These are phyloP conservation scores for Alloscopus bannaensis DNA, from an alignment of 2,888 invertebrate genomes.

Conservation along the genomic window DNA sequence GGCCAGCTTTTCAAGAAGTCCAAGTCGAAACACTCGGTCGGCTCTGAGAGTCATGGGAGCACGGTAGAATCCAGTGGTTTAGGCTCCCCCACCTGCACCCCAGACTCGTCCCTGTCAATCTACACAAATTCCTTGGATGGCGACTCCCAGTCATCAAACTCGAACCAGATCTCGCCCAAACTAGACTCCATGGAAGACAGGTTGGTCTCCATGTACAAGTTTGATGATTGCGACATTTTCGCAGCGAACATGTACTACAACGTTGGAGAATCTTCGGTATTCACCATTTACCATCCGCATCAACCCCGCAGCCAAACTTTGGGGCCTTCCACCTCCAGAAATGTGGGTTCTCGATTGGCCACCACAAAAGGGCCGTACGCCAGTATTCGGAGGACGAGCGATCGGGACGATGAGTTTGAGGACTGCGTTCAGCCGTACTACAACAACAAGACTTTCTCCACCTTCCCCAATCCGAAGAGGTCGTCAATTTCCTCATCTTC, in stretches of 20 bases:
- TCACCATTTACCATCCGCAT: slow-evolving; percentile 51
- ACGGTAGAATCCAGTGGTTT: slow-evolving; percentile 60
- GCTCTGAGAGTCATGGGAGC: slow-evolving; percentile 67
- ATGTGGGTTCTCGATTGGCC: not conserved
- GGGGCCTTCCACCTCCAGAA: slow-evolving; percentile 22
- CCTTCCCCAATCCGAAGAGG: slow-evolving; percentile 70
- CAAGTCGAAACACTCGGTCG: slow-evolving; percentile 65
- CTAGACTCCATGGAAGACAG: slow-evolving; percentile 38
- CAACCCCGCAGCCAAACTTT: slow-evolving; percentile 54
- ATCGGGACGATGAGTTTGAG: slow-evolving; percentile 53
- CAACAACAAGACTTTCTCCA: slow-evolving; percentile 69
- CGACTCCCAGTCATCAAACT: slow-evolving; percentile 67
- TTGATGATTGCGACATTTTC: slow-evolving; percentile 68
- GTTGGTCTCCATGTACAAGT: slow-evolving; percentile 61
- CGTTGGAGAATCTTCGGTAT: slow-evolving; percentile 63
- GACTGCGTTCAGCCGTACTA: slow-evolving; percentile 67
- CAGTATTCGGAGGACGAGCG: not conserved
- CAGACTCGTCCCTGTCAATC: slow-evolving; percentile 70
- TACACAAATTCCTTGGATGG: slow-evolving; percentile 70
- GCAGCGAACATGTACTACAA: slow-evolving; percentile 72
- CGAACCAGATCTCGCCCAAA: slow-evolving; percentile 68
- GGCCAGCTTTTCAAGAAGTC: slow-evolving; percentile 70
- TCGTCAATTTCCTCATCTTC: slow-evolving; percentile 64
- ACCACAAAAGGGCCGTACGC: not conserved
- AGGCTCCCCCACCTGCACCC: slow-evolving; percentile 68